Evolutionary conservation across 2,113 vertebrate species (phyloP).

Genomic region (Egretta garzetta): DNA sequence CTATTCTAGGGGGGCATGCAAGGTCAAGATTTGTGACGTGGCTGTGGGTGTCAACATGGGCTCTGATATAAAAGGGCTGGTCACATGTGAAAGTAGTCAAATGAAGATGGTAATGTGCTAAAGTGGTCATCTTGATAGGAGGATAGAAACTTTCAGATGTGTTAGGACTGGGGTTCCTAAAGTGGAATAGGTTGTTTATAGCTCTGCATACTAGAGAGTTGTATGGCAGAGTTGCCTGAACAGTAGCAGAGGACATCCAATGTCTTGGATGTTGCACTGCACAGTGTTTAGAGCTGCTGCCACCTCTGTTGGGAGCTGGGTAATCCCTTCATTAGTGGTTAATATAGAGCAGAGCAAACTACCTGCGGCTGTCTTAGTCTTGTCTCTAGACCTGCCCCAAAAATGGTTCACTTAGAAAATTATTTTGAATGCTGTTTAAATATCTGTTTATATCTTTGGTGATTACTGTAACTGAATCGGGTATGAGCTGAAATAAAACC

Average conservation of each 20-base stretch:
- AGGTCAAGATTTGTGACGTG: not conserved
- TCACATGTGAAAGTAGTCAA: not conserved
- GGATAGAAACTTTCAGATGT: not conserved
- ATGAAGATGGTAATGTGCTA: not conserved
- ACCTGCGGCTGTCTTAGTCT: not conserved
- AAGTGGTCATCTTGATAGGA: not conserved
- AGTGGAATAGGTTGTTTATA: not conserved
- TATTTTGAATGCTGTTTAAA: not conserved
- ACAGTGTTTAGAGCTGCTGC: not conserved
- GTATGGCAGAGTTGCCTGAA: not conserved
- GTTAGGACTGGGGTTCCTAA: not conserved
- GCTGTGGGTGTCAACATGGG: not conserved
- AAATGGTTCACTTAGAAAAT: not conserved
- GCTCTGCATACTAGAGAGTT: not conserved
- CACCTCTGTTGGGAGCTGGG: not conserved
- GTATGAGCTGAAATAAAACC: not conserved
- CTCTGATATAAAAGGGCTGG: not conserved
- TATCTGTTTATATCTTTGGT: not conserved
- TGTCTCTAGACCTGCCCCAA: not conserved
- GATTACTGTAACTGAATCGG: not conserved
- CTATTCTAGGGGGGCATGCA: not conserved
- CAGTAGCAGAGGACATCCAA: not conserved
- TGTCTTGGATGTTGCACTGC: not conserved
- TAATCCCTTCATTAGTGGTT: not conserved
- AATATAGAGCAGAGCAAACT: not conserved